Evolutionary conservation across 2,797 vertebrate species (phyloP), one percentile per base, ranked within the genome.

Genomic region (Pseudopleuronectes americanus): DNA sequence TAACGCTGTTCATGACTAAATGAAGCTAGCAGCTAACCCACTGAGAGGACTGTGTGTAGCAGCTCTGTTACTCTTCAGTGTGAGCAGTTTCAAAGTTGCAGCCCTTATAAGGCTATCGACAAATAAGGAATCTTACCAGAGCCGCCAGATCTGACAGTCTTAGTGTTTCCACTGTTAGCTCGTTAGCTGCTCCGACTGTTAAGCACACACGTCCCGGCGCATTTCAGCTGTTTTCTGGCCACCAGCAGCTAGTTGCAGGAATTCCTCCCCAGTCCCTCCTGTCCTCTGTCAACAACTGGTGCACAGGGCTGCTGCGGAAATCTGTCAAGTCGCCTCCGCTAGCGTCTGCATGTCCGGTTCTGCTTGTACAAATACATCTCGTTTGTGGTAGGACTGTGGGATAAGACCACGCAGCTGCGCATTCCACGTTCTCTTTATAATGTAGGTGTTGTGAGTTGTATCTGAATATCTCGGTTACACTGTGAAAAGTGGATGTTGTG

Each of bases 271-370:
- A 55, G n/a, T 28, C 3, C 48, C 24, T 54, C 26, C 45, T 48
- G 54, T 73, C 48, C 2, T 57, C 79, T 78, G 87, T 89, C 87
- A 88, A 89, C 88, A 91, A 88, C 84, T 79, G 80, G 73, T 80
- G 58, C 6, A 65, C 43, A 19, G 24, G 1, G 12, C 33, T 31
- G 22, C 16, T n/a, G 24, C 9, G 21, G 10, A 41, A 63, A 33
- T 0, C 0, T 0, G 43, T 64, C 13, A 76, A 71, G 36, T 0
- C 12, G 0, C 0, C 24, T 0, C 1, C 1, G 17, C 9, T 24
- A 16, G 0, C 52, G 1, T 1, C 0, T 1, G 0, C 0, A 43
- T n/a, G 1, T 85, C 80, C 66, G 82, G 5, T 36, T 33, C n/a
- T 0, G 1, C 10, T n/a, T 76, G 71, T 64, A 31, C 6, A 57